phyloP scores from a whole-genome alignment of 2,113 vertebrate genomes.

The Bolborhynchus lineola region DNA sequence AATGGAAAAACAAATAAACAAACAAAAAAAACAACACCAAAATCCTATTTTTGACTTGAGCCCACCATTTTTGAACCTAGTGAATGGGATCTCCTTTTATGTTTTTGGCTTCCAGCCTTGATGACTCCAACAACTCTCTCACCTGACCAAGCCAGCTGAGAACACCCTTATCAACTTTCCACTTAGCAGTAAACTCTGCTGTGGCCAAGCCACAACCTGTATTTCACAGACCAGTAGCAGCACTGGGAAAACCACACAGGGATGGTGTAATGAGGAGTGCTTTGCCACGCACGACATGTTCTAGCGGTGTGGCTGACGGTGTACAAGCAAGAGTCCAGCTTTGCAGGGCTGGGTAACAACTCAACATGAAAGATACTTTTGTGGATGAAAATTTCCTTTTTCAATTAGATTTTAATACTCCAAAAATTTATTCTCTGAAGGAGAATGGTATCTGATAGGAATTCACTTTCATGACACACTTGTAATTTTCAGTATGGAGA shows the following conservation, averaged over 20 bases:
- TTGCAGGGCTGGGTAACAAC: neutral
- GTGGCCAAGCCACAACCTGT: neutral
- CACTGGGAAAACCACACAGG: rapidly evolving
- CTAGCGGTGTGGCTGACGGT: rapidly evolving
- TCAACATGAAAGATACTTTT: neutral
- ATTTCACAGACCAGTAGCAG: rapidly evolving
- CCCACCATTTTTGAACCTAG: rapidly evolving
- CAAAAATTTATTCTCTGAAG: neutral
- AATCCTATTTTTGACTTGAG: neutral
- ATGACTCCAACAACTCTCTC: too few relatives aligned
- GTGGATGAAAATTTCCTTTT: neutral
- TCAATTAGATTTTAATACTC: neutral
- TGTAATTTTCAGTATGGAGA: neutral
- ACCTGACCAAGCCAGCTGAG: neutral
- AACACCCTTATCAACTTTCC: neutral
- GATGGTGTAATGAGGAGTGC: rapidly evolving
- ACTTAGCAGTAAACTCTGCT: neutral
- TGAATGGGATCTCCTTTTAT: rapidly evolving
- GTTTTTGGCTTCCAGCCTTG: neutral
- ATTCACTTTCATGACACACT: neutral
- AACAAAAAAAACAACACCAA: neutral
- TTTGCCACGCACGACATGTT: rapidly evolving
- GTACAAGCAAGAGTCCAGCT: neutral
- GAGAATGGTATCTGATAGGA: neutral
- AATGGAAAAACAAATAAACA: rapidly evolving